Conservation (phyloP, 1,140 invertebrate genomes). For the Pemphigus obesinymphae region DNA sequence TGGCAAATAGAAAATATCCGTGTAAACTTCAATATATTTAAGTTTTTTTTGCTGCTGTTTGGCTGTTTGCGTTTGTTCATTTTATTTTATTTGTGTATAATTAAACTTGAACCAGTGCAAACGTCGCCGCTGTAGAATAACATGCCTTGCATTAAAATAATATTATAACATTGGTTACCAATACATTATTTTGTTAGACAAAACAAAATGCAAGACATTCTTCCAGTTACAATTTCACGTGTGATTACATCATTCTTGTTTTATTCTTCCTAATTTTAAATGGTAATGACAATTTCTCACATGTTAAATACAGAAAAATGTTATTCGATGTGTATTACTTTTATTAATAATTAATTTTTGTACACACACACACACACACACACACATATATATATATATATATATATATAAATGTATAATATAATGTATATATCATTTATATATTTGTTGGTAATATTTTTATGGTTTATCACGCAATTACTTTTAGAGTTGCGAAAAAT, state of each 20-base stretch:
- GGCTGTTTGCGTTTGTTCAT: neutral
- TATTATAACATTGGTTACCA: neutral
- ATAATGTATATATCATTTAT: neutral
- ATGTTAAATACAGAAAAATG: constrained; percentile 2
- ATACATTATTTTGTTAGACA: neutral
- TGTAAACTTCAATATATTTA: neutral
- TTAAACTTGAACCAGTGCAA: neutral
- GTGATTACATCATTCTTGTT: neutral
- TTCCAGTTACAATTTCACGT: neutral
- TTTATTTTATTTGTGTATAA: neutral
- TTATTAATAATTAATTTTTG: neutral
- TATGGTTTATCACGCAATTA: neutral
- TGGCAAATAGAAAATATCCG: neutral
- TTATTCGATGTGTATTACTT: neutral
- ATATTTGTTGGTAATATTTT: neutral
- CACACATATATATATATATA: neutral
- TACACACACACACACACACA: too few species aligned
- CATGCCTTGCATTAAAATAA: neutral
- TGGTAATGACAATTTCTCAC: neutral
- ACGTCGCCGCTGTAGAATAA: neutral
- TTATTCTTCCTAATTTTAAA: neutral
- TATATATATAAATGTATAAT: neutral
- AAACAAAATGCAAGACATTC: neutral
- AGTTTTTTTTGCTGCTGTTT: neutral
- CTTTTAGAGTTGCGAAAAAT: neutral